Base-by-base conservation (phyloP, 2,113 vertebrate species). In the Heliornis fulica region DNA sequence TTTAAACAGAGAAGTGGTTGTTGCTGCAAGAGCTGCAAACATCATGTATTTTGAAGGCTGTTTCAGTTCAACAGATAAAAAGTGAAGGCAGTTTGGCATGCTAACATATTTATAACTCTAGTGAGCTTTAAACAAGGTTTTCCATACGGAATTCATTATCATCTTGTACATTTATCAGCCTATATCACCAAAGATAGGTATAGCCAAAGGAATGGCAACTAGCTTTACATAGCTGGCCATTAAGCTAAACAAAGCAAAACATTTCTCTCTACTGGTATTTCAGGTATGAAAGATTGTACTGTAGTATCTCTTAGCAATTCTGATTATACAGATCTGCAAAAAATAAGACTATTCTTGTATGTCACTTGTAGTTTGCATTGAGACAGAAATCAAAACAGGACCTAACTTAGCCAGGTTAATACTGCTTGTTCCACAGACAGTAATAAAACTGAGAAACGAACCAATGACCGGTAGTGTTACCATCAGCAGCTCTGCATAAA, bases 321-420 rank as follows among this genome's bases (percentile, higher is more conserved):
- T 51, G 40, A 61, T 18, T 28, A 61, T 11, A 23, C 0, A 77
- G 13, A 53, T 7, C 38, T 0, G 9, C 0, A 8, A 65, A 60
- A 79, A 17, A 11, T 2, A 31, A 40, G 3, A 59, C 32, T 31
- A 48, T 57, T 81, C 53, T 64, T 12, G 20, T 36, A 56, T 5
- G 5, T 2, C 45, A 56, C 36, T 22, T 60, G 54, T 36, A 66
- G 77, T 17, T 69, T 18, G 6, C 48, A 45, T 25, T 74, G 53
- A 43, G 50, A 25, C 8, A 80, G 32, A 61, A 83, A 83, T 32
- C n/a, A 31, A n/a, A 53, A 43, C 9, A 50, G 29, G 18, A 81
- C 31, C 9, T 25, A 57, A 76, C 3, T 4, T 69, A 15, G 68
- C 14, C 21, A 76, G 26, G 4, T 31, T 54, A 1, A 6, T 69